Evolutionary conservation across 2,888 invertebrate genomes (phyloP), one percentile per base, ranked within the genome.

Genomic region (Monopis laevigella): DNA sequence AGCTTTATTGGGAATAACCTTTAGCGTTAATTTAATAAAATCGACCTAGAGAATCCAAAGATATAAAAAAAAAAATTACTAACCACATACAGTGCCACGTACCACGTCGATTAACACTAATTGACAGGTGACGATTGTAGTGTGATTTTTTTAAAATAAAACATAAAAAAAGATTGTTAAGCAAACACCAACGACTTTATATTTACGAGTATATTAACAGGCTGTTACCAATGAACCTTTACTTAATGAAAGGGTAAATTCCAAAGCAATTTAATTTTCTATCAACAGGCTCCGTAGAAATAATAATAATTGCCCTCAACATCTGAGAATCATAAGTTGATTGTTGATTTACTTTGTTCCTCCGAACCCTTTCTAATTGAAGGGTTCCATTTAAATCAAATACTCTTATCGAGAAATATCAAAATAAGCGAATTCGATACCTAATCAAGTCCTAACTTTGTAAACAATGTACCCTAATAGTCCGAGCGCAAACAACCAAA

Each of bases 261-360:
- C 5, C 11, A 29, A 29, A 29, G 29, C 11, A 29, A 29, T n/a
- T 29, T 29, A 29, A 29, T 29, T 29, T 11, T 11, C 29, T 11
- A 5, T 11, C 5, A 21, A 21, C 18, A 19, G 35, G 4, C 35
- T 7, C 24, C 24, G 18, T 11, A 21, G 36, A 36, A 36, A 36
- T 36, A 36, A 36, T 36, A 6, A 36, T 36, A 36, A 36, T 36
- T 36, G 21, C 21, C 19, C 18, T 21, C 36, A 21, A n/a, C 36
- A 11, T 36, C 18, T 36, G n/a, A 12, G 13, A n/a, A 13, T 36
- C 19, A 21, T 19, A 36, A 21, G 21, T 3, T 36, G 36, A 36
- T 36, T 36, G 21, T 36, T 36, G 21, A 36, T 11, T 36, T 36
- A 18, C 10, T 36, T 36, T 36, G 36, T 36, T 36, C 19, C 19